Evolutionary conservation across 2,113 vertebrate species (phyloP), one percentile per base, ranked within the genome.

Genomic region (Acrocephalus arundinaceus): DNA sequence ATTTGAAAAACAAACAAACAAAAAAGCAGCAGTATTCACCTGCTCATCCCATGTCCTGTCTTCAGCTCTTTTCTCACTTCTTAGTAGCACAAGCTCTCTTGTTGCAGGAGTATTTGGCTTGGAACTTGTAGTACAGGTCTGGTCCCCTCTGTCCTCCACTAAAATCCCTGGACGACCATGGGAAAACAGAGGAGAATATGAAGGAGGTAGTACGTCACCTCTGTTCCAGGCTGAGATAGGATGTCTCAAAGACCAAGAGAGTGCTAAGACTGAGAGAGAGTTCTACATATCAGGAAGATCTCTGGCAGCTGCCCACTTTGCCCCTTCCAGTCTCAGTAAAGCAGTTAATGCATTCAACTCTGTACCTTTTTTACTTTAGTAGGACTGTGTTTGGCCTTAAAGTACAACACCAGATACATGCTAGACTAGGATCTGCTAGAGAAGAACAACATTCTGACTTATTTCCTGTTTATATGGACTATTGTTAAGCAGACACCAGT

Each of bases 101-200:
- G 33, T 45, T 68, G 31, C 43, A 45, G 43, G 7, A 39, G 1
- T 23, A 7, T 10, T 11, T 52, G 30, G 13, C 21, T 85, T 73
- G 62, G n/a, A 78, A 48, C 7, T 4, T 3, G 18, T 2, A 1
- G 4, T 75, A 76, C 39, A 43, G 0, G 23, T 17, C 25, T 74
- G 7, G 24, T 70, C 8, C 3, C 11, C 17, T 20, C 8, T 17
- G 4, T 45, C 8, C 20, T 10, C 27, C 31, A 20, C 16, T 37
- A 49, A 58, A 43, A 49, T 63, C 15, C 20, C 11, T 51, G 28
- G 35, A 81, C 12, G 7, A 39, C 15, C 5, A 14, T 18, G 14
- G n/a, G 8, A 72, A 18, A 4, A 27, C 22, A 49, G 10, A 3
- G 21, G 22, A 81, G n/a, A 25, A 24, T 21, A 14, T 8, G 33